A percentile compares a stretch with the other conserved stretches of the same genome.
These are phyloP conservation scores for Pelmatolapia mariae DNA, from an alignment of 2,113 vertebrate species.

Conservation along the genomic window DNA sequence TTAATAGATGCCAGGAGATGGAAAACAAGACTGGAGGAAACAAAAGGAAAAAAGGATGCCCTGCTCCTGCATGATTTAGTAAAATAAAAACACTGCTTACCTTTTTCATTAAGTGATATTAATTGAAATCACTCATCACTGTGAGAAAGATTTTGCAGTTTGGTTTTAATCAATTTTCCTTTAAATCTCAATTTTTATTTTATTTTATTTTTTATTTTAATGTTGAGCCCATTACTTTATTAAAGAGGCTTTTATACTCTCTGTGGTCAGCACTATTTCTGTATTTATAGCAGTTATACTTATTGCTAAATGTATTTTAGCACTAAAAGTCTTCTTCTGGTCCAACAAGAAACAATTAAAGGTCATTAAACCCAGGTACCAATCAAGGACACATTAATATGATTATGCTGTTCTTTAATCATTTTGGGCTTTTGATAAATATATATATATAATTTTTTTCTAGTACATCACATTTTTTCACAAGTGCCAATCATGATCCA, in stretches of 20 bases:
- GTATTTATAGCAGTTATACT: not conserved
- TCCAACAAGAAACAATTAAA: not conserved
- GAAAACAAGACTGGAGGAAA: conserved; percentile 22
- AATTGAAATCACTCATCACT: not conserved
- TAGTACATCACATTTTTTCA: not conserved
- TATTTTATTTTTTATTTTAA: fast-evolving
- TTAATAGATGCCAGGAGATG: conserved; percentile 30
- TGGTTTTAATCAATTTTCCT: not conserved
- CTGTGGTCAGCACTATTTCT: not conserved
- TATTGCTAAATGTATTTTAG: not conserved
- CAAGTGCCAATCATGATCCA: not conserved
- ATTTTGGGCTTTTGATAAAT: not conserved
- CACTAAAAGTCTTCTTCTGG: not conserved
- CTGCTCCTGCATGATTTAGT: not conserved
- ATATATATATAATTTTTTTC: not conserved
- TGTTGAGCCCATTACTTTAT: not conserved
- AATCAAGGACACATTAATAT: not conserved
- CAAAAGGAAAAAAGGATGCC: conserved; percentile 23
- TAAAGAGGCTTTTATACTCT: not conserved
- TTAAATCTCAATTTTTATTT: not conserved
- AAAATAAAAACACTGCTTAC: not conserved
- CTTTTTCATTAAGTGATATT: not conserved
- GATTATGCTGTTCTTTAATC: not conserved
- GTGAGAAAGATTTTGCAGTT: not conserved
- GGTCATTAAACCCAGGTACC: not conserved